Base-by-base conservation (phyloP, 1,140 invertebrate genomes). In the Megalopta genalis region DNA sequence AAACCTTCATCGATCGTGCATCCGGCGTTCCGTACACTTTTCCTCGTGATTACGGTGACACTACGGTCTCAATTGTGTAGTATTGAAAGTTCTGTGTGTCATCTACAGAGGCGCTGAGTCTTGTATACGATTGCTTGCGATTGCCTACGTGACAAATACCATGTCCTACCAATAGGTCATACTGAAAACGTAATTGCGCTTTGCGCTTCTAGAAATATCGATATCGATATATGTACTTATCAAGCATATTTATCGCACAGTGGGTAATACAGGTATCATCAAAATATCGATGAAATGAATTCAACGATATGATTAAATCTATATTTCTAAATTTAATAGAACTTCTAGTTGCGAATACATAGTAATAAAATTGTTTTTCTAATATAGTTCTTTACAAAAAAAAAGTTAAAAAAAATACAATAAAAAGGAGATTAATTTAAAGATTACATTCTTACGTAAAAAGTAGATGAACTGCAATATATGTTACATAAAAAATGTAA, bases 61-160 rank as follows among this genome's bases (percentile, higher is more conserved):
- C 18, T 12, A 32, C 39, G 54, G 60, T 57, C 52, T 68, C 46
- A 69, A 69, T 6, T 66, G n/a, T n/a, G n/a, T n/a, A n/a, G 18
- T n/a, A 16, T 25, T 25, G 23, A 52, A 69, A 77, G 76, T 77
- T 74, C 70, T 66, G 10, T 66, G 52, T 27, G 25, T 59, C 37
- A 74, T 65, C 49, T 79, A 52, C 62, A 79, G 77, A 46, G 64
- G 77, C 70, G 65, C 59, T 82, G 81, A 69, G 18, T 32, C 62
- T 69, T 71, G 66, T 16, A 16, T 46, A 27, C n/a, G 12, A 32
- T 32, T 32, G 32, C 32, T 32, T 32, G 32, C 32, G n/a, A 74
- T 27, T 68, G 80, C 89, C 89, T 90, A 90, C 89, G 89, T 90
- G 89, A 90, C 89, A 84, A 80, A 77, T 78, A 60, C 42, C 75